Evolutionary conservation across 2,113 vertebrate species (phyloP).

Genomic region (Brachyistius frenatus): DNA sequence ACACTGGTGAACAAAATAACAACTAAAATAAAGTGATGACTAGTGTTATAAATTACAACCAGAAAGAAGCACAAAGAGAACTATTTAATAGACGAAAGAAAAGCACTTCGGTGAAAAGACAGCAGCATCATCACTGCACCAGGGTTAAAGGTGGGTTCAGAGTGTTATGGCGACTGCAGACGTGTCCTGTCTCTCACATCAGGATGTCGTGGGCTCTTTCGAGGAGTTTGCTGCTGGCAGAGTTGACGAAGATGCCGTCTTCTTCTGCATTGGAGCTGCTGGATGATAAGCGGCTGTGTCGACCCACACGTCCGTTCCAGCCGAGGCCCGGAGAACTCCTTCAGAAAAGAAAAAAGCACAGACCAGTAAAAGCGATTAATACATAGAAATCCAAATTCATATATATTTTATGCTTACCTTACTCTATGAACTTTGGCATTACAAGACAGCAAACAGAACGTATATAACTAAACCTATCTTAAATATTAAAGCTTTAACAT

Average conservation of each 20-base stretch:
- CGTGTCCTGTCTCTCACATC: slow-evolving; percentile 87
- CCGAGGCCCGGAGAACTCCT: slow-evolving; percentile 85
- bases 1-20: neutral
- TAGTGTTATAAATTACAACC: neutral
- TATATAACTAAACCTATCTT: no score
- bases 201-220: slow-evolving; percentile 98
- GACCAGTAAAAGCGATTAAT: no score
- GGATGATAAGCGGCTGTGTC: slow-evolving; percentile 83
- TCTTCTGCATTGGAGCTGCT: slow-evolving; percentile 86
- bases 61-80: no score
- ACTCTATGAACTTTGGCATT: neutral
- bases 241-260: slow-evolving; percentile 92
- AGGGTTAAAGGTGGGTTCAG: neutral
- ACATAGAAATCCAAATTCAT: no score
- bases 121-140: no score
- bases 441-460: neutral
- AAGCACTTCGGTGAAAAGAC: no score
- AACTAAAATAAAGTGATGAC: neutral
- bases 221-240: slow-evolving; percentile 94
- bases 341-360: slow-evolving; percentile 4
- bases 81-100: no score
- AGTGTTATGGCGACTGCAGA: neutral
- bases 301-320: slow-evolving; percentile 88
- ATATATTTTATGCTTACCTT: no score
- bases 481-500: no score